Base-by-base conservation (phyloP, 2,113 vertebrate genomes). In the Vombatus ursinus region DNA sequence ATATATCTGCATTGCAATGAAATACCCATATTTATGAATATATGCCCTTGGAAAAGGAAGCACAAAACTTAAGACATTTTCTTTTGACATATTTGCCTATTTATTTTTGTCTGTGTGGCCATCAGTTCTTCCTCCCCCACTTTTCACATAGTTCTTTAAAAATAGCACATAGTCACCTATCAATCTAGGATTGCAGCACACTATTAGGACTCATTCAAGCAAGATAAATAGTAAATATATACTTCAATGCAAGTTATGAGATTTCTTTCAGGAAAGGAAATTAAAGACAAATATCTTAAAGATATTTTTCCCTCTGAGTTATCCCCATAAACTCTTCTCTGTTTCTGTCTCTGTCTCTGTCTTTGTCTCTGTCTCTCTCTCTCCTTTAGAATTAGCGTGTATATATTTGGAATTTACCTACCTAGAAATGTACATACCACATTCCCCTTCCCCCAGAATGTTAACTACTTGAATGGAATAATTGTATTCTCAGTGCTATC, bases 191-290 rank as follows among this genome's bases (percentile, higher is more conserved):
- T 77, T 77, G 14, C 37, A 77, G 61, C 61, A 44, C 0, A 90
- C 14, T 90, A 5, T 44, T 91, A 22, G 49, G 25, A 26, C 57
- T 90, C 9, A 95, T 94, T 93, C 93, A 47, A 93, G 44, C 31
- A 50, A 8, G 89, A 90, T 92, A 57, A 93, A 77, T 90, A 93
- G 90, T 95, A 24, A 97, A 54, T 50, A 92, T 24, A 44, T 8
- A 90, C 22, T 31, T 31, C 92, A 90, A 23, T 61, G 16, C 23
- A 91, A 96, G 91, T 23, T 0, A 51, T 95, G 2, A 50, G 61
- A 91, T 24, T 28, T 6, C 37, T 0, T 12, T 53, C 54, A 44
- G 4, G 26, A 49, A 44, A 90, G 3, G 94, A 93, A 77, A 77
- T n/a, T 12, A 77, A 0, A 84, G n/a, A n/a, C 2, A 94, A 93